These are phyloP conservation scores for Urophycis tenuis DNA, from an alignment of 2,797 vertebrate species.

Conservation along the genomic window DNA sequence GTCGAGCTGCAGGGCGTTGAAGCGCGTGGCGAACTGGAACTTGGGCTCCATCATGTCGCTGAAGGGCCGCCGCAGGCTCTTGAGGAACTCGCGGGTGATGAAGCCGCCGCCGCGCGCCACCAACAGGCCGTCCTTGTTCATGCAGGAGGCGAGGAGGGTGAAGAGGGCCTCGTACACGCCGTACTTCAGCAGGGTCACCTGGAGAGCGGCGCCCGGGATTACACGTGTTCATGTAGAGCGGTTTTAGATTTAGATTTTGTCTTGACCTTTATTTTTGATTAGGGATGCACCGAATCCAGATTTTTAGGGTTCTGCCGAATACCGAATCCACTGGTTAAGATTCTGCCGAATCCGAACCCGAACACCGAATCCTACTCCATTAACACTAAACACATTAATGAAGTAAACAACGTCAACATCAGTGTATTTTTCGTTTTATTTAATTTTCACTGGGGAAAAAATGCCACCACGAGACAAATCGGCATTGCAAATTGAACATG, in stretches of 20 bases:
- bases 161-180: constrained; percentile 94
- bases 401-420: too few relatives aligned
- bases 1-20: constrained; percentile 89
- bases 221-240: not conserved
- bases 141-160: constrained; percentile 87
- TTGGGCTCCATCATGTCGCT: constrained; percentile 98
- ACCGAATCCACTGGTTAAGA: too few relatives aligned
- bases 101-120: constrained; percentile 87
- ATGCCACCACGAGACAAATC: too few relatives aligned
- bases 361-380: too few relatives aligned
- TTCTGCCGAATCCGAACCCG: too few relatives aligned
- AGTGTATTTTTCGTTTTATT: too few relatives aligned
- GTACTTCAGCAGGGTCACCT: constrained; percentile 88
- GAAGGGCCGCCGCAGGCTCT: constrained; percentile 88
- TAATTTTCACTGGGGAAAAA: too few relatives aligned
- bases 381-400: too few relatives aligned
- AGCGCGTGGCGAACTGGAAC: constrained; percentile 93
- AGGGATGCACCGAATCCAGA: too few relatives aligned
- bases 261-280: not conserved
- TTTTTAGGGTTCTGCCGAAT: too few relatives aligned
- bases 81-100: constrained; percentile 93
- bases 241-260: not conserved
- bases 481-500: too few relatives aligned
- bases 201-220: not conserved
- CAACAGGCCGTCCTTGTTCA: constrained; percentile 96